These are phyloP conservation scores for Microctonus brassicae DNA, from an alignment of 2,888 invertebrate species.

Conservation along the genomic window DNA sequence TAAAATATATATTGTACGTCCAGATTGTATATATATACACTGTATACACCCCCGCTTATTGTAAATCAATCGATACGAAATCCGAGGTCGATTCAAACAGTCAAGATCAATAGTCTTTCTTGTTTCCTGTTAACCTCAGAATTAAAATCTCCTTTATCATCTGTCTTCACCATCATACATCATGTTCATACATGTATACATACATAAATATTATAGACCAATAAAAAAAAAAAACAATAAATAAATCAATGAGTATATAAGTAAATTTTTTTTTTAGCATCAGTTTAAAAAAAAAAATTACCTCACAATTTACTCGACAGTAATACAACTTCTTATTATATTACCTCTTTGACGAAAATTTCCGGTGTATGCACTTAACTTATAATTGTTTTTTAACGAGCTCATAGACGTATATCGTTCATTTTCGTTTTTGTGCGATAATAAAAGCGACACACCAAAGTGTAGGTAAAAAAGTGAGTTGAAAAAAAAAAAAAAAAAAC, in stretches of 20 bases:
- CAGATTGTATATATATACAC: too few species aligned
- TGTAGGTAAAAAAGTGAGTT: too few species aligned
- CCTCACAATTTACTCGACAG: too few species aligned
- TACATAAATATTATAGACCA: too few species aligned
- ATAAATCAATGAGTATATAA: too few species aligned
- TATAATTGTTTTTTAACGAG: conserved; percentile 48
- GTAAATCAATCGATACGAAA: conserved; percentile 57
- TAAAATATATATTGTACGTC: conserved; percentile 62
- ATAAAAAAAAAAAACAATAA: background rate
- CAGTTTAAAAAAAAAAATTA: too few species aligned
- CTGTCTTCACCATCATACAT: too few species aligned
- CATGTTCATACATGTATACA: too few species aligned
- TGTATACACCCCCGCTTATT: conserved; percentile 59
- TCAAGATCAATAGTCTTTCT: conserved; percentile 2
- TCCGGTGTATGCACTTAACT: conserved; percentile 43
- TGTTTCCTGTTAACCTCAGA: background rate
- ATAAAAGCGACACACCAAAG: too few species aligned
- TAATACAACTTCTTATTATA: background rate
- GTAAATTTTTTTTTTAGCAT: too few species aligned
- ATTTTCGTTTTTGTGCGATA: conserved; percentile 15
- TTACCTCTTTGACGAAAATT: conserved; percentile 39
- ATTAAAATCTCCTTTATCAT: background rate
- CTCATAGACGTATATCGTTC: background rate
- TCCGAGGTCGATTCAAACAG: background rate
- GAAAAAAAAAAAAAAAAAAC: too few species aligned